Evolutionary conservation across 2,797 vertebrate species (phyloP).

Genomic region (Sternotherus odoratus): DNA sequence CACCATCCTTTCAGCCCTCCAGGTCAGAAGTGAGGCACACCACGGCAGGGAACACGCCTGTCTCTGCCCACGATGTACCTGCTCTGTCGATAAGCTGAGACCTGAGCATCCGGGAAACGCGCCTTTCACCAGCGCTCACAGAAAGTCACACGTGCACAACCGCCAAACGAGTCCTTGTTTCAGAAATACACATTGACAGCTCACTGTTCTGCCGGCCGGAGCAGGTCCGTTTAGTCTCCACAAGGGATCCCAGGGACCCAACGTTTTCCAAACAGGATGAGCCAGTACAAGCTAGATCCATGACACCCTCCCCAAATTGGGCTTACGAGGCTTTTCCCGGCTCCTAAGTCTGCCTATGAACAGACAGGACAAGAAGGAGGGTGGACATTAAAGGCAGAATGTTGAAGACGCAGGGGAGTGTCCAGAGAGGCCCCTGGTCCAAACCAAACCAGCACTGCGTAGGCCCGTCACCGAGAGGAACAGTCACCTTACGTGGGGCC

Average conservation of each 20-base stretch:
- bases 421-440: background rate
- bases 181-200: background rate
- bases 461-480: no score
- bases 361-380: background rate
- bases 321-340: background rate
- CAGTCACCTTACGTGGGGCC: no score
- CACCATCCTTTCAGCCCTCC: background rate
- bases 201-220: background rate
- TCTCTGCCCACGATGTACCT: background rate
- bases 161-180: background rate
- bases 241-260: background rate
- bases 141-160: background rate
- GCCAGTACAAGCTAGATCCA: background rate
- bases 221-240: background rate
- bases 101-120: background rate
- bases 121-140: background rate
- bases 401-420: background rate
- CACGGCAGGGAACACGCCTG: background rate
- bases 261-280: background rate
- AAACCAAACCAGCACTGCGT: no score
- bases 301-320: background rate
- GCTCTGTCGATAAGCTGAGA: background rate
- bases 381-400: background rate
- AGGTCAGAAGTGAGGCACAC: background rate
- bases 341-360: background rate